Evolutionary conservation across 2,888 invertebrate genomes (phyloP).

Genomic region (Drosophila kuntzei): DNA sequence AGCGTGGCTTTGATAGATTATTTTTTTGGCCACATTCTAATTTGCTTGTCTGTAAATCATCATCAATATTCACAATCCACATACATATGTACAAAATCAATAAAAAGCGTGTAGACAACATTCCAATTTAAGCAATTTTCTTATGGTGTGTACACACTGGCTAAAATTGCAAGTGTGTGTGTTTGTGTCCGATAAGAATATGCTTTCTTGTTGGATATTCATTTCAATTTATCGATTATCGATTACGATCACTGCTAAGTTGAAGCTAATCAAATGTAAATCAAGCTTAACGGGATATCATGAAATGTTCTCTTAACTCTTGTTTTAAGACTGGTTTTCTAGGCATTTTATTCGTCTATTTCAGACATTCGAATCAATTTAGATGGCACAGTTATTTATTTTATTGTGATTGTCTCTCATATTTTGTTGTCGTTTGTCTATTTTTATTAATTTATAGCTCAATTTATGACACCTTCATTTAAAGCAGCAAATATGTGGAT

Average conservation of each 20-base stretch:
- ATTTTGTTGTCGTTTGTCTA: conserved; percentile 40
- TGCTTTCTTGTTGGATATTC: conserved; percentile 18
- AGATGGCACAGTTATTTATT: conserved; percentile 30
- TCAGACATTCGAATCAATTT: conserved; percentile 28
- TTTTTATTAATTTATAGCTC: conserved; percentile 74
- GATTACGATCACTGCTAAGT: neutral
- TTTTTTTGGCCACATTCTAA: conserved; percentile 34
- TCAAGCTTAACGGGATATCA: conserved; percentile 16
- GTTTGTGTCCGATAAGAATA: conserved; percentile 5
- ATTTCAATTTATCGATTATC: conserved; percentile 18
- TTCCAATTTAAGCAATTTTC: conserved; percentile 48
- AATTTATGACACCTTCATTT: conserved; percentile 70
- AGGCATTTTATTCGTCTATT: conserved; percentile 10
- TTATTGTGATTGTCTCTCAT: conserved; percentile 19
- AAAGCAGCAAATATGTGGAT: neutral
- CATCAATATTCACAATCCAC: conserved; percentile 28
- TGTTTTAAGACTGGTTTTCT: conserved; percentile 13
- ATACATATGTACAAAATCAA: conserved; percentile 61
- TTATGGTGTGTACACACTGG: conserved; percentile 43
- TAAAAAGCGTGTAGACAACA: conserved; percentile 51
- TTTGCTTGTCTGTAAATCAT: conserved; percentile 29
- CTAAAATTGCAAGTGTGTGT: neutral
- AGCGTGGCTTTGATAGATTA: conserved; percentile 76
- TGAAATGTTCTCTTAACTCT: conserved; percentile 21
- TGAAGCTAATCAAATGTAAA: conserved; percentile 10